phyloP scores from a whole-genome alignment of 1,140 invertebrate genomes.

The Drosophila sechellia region DNA sequence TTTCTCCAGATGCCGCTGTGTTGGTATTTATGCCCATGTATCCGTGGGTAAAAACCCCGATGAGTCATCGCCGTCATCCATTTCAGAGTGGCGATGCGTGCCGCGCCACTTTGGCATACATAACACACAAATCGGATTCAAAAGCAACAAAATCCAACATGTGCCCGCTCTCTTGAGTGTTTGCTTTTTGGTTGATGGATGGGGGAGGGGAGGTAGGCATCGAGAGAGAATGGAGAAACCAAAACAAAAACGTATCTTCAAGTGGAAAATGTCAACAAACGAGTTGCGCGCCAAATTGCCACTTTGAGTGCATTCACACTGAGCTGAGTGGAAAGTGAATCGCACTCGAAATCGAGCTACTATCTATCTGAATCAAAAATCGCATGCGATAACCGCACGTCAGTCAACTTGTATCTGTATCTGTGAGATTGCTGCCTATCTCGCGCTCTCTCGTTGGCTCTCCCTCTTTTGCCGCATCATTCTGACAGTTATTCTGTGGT shows the following conservation, averaged over 20 bases:
- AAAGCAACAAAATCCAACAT: constrained; percentile 37
- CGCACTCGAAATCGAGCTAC: constrained; percentile 4
- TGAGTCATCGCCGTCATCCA: constrained; percentile 70
- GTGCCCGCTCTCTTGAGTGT: constrained; percentile 36
- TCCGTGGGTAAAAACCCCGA: constrained; percentile 81
- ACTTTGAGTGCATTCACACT: constrained; percentile 46
- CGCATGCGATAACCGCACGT: constrained; percentile 57
- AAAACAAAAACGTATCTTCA: constrained; percentile 70
- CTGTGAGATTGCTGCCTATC: constrained; percentile 5
- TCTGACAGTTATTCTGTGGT: constrained; percentile 69
- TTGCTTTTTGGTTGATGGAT: not conserved
- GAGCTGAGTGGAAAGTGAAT: constrained; percentile 20
- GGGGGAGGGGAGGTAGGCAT: not conserved
- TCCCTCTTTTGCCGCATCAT: constrained; percentile 51
- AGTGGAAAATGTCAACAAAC: constrained; percentile 81
- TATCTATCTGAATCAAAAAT: constrained; percentile 16
- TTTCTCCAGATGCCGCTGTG: constrained; percentile 5
- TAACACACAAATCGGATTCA: constrained; percentile 47
- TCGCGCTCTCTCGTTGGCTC: constrained; percentile 6
- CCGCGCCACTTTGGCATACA: constrained; percentile 48
- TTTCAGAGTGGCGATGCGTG: constrained; percentile 48
- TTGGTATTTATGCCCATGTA: constrained; percentile 32
- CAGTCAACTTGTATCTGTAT: constrained; percentile 14
- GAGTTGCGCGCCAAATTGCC: constrained; percentile 75
- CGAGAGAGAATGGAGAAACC: constrained; percentile 42